Conservation (phyloP, 2,888 invertebrate genomes). For the Drosophila borealis region DNA sequence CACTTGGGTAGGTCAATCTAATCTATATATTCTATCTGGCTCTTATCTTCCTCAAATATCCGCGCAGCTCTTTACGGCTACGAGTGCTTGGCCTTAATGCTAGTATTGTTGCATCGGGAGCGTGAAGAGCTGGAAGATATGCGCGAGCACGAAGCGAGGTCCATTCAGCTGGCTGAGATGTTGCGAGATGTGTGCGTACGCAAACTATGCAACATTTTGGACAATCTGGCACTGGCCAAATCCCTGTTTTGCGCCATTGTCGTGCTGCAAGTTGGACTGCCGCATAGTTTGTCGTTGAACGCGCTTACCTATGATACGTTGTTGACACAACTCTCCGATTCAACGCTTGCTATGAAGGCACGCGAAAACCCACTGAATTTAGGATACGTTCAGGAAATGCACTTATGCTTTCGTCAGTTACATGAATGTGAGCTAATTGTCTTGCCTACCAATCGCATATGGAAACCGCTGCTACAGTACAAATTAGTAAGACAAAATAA, state of each 20-base stretch:
- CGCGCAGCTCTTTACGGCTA: slow-evolving; percentile 47
- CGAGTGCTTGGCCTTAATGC: slow-evolving; percentile 61
- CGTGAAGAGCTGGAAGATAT: slow-evolving; percentile 7
- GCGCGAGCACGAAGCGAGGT: slow-evolving; percentile 7
- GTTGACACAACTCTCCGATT: slow-evolving; percentile 22
- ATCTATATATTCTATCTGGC: too few species aligned
- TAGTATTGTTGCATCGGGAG: slow-evolving; percentile 26
- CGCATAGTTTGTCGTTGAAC: slow-evolving; percentile 20
- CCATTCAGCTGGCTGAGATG: slow-evolving; percentile 20
- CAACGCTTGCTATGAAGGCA: not conserved
- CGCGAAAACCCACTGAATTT: not conserved
- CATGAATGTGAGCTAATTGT: slow-evolving; percentile 6
- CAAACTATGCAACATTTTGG: slow-evolving; percentile 18
- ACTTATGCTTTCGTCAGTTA: slow-evolving; percentile 43
- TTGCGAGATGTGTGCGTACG: slow-evolving; percentile 36
- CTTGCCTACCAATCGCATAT: slow-evolving; percentile 54
- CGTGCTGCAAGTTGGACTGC: slow-evolving; percentile 33
- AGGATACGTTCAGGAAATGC: slow-evolving; percentile 45
- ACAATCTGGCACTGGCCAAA: slow-evolving; percentile 30
- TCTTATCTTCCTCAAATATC: not conserved
- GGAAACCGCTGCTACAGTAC: slow-evolving; percentile 53
- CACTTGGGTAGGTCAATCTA: slow-evolving; percentile 30
- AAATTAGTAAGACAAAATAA: slow-evolving; percentile 42
- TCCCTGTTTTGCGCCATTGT: slow-evolving; percentile 51
- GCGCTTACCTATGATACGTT: slow-evolving; percentile 36